Evolutionary conservation across 2,888 invertebrate species (phyloP), one percentile per base, ranked within the genome.

Genomic region (Agapostemon virescens): DNA sequence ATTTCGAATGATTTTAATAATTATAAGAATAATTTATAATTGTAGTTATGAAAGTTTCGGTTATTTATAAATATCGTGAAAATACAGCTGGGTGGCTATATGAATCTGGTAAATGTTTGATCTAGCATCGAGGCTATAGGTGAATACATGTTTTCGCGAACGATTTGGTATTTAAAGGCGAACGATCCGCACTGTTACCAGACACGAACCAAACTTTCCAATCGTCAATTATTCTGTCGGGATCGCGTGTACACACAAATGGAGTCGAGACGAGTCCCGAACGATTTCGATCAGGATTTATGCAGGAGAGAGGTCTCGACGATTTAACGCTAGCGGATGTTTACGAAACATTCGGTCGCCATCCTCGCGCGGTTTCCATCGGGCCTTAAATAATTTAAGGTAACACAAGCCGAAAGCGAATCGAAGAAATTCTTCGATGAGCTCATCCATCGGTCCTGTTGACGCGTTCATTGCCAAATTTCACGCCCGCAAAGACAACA

Each of bases 321-420:
- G 72, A 64, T 72, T 71, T 63, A 72, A 63, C 33, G 72, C 42
- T 36, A 49, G 26, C 42, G 45, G 36, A 49, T 72, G 64, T 72
- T 72, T 72, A 72, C 49, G 45, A 26, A 64, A 72, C 63, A 38
- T 63, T 63, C 63, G 61, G 30, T 33, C 30, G n/a, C 13, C 13
- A 71, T 64, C n/a, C 49, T 49, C 71, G 63, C 9, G 45, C 20
- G 20, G 26, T 55, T 55, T 42, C 17, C 13, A 33, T 63, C 40
- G 63, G 20, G 49, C 26, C 45, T 63, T 64, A 36, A 72, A 49
- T 64, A 64, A 72, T 72, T 64, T 72, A 64, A n/a, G 49, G 49
- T 38, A 64, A 64, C 63, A 20, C 49, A 36, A 36, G 33, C 17
- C 36, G 72, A 72, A 42, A 36, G 63, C 42, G 45, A 26, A 45